A percentile compares a stretch with the other conserved stretches of the same genome.
Evolutionary conservation across 2,797 vertebrate genomes (phyloP).

Genomic region (Phataginus tetradactyla): DNA sequence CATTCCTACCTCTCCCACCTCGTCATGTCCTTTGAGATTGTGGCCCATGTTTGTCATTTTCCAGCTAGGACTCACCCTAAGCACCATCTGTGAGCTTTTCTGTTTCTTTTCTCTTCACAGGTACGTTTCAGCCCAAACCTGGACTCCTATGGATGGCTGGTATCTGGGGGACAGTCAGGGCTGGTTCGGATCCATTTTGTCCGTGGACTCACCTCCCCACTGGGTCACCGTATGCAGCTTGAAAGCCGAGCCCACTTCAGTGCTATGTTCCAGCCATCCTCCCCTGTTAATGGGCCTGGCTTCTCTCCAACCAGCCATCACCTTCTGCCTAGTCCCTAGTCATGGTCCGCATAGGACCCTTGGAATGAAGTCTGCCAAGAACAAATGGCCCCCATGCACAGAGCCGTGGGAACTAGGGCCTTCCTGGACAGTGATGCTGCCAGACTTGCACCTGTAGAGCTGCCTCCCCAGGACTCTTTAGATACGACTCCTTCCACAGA

Average conservation of each 20-base stretch:
- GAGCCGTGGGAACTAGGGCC: conserved; percentile 67
- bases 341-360: conserved; percentile 43
- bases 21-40: not conserved
- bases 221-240: conserved; percentile 83
- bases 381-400: conserved; percentile 63
- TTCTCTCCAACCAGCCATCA: conserved; percentile 65
- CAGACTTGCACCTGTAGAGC: conserved; percentile 68
- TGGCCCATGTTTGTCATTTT: not conserved
- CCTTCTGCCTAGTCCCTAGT: conserved; percentile 75
- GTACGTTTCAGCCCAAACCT: conserved; percentile 96
- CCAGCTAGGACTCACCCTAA: not conserved
- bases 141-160: conserved; percentile 91
- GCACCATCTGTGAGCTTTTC: conserved; percentile 4
- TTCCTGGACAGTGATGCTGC: conserved; percentile 71
- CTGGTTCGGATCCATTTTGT: conserved; percentile 93
- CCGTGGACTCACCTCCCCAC: conserved; percentile 84
- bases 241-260: conserved; percentile 86
- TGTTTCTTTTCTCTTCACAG: conserved; percentile 81
- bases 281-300: conserved; percentile 28
- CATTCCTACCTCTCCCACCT: not conserved
- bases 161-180: conserved; percentile 92
- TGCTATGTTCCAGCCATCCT: conserved; percentile 80
- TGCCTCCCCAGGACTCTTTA: conserved; percentile 73
- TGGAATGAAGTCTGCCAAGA: conserved; percentile 69
- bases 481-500: conserved; percentile 68